phyloP scores from a whole-genome alignment of 2,113 vertebrate species.

The Trematomus loennbergii region DNA sequence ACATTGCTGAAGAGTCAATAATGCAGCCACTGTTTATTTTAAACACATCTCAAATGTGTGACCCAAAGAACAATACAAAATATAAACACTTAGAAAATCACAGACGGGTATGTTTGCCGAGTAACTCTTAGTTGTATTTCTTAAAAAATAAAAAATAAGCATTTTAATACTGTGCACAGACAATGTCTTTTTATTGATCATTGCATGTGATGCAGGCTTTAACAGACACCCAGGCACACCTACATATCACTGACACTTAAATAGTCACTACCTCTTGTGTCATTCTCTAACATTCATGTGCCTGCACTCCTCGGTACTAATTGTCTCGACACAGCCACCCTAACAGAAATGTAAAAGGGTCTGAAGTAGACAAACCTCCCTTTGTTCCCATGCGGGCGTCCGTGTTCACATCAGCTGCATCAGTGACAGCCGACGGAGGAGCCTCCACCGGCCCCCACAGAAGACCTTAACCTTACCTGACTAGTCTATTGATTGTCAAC shows the following conservation, averaged over 20 bases:
- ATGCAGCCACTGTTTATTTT: not conserved
- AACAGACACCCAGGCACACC: not conserved
- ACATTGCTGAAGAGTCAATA: not conserved
- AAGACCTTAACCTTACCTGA: conserved; percentile 87
- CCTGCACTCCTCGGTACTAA: conserved; percentile 45
- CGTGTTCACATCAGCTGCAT: conserved; percentile 67
- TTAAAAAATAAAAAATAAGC: not conserved
- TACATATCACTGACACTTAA: not conserved
- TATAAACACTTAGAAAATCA: not conserved
- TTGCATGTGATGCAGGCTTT: not conserved
- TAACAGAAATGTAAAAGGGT: conserved; percentile 66
- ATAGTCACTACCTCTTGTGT: not conserved
- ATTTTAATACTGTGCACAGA: not conserved
- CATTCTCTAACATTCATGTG: not conserved
- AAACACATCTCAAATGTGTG: not conserved
- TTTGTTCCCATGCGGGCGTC: conserved; percentile 72
- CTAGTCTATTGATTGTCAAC: conserved; percentile 92
- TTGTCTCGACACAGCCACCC: conserved; percentile 52
- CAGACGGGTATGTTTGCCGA: not conserved
- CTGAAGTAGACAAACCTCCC: conserved; percentile 69
- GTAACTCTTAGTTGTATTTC: too few relatives aligned
- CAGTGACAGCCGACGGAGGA: conserved; percentile 83
- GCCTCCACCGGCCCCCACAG: conserved; percentile 56
- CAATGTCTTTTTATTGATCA: not conserved
- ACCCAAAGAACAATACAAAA: not conserved